A percentile compares a stretch with the other conserved stretches of the same genome.
Evolutionary conservation across 2,113 vertebrate species (phyloP).

Genomic region (Oryzias melastigma): DNA sequence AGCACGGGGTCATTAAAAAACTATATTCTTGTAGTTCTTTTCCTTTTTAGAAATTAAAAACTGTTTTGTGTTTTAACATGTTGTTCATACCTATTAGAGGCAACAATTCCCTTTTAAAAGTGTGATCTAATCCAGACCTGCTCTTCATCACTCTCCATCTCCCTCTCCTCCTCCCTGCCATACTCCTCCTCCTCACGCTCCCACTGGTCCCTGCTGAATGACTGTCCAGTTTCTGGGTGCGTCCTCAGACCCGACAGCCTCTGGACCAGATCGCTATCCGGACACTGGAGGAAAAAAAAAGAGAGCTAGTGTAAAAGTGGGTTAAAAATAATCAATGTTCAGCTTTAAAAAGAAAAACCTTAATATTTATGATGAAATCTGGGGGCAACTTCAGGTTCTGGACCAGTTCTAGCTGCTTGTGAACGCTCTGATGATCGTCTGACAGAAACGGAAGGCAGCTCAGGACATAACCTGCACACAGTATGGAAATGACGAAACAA

Average conservation of each 20-base stretch:
- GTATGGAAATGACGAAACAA: constrained; percentile 5
- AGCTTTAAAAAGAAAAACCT: constrained; percentile 74
- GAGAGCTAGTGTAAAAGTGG: neutral
- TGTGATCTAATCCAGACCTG: constrained; percentile 24
- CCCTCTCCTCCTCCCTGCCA: constrained; percentile 52
- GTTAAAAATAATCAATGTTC: neutral
- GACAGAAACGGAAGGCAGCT: constrained; percentile 87
- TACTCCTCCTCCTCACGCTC: constrained; percentile 68
- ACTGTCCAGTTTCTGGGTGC: constrained; percentile 75
- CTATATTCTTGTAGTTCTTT: too few species aligned
- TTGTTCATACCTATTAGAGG: too few species aligned
- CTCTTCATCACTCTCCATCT: constrained; percentile 56
- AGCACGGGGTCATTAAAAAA: too few species aligned
- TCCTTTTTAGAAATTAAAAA: too few species aligned
- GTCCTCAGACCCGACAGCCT: constrained; percentile 85
- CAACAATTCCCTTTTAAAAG: too few species aligned
- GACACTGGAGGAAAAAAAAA: constrained; percentile 74
- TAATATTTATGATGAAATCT: constrained; percentile 94
- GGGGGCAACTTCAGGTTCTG: constrained; percentile 84
- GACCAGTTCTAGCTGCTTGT: constrained; percentile 86
- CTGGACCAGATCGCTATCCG: constrained; percentile 84
- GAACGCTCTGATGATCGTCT: constrained; percentile 78
- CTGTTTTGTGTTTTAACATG: too few species aligned
- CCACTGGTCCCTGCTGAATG: constrained; percentile 82
- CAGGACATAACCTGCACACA: constrained; percentile 87